Base-by-base conservation (phyloP, 2,113 vertebrate genomes). In the Passer montanus region DNA sequence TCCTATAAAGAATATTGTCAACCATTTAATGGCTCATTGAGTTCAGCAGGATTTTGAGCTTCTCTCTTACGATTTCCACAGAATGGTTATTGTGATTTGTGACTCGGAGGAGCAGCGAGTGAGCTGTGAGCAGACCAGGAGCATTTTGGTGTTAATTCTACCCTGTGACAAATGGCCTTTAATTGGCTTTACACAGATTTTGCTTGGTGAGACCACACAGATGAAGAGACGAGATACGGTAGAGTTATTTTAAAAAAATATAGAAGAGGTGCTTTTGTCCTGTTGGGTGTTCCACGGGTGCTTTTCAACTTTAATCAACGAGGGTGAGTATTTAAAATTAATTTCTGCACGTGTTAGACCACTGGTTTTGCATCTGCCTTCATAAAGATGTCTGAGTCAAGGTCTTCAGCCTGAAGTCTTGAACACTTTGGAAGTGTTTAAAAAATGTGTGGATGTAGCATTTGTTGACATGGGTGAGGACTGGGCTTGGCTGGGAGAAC, bases 1-100 rank as follows among this genome's bases (percentile, higher is more conserved):
- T 96, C 90, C 94, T 70, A 84, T 97, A 95, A 97, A 97, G 94
- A 94, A 96, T 96, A 96, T 94, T 97, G 94, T 97, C 97, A 94
- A 92, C 89, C 93, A 81, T 97, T 97, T 96, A 95, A 96, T 55
- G 91, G 96, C 94, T 97, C 96, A 96, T 96, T 97, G 95, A 58
- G 77, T 96, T 90, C 85, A 83, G 95, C 84, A 83, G 94, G 87
- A 87, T 96, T 95, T 95, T 56, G 27, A 89, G 89, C 88, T 93
- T 47, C 91, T 90, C 94, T 93, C 92, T 73, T 60, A 66, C 35
- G 13, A 44, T 93, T 94, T 87, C 76, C 85, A 28, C 30, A 31
- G 89, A 66, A 49, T 30, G 79, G 82, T 96, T 95, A 85, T 30
- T 89, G 94, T 97, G 97, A 97, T 97, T 97, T 97, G 96, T 95